Conservation (phyloP, 2,113 vertebrate species). For the Brachyistius frenatus region DNA sequence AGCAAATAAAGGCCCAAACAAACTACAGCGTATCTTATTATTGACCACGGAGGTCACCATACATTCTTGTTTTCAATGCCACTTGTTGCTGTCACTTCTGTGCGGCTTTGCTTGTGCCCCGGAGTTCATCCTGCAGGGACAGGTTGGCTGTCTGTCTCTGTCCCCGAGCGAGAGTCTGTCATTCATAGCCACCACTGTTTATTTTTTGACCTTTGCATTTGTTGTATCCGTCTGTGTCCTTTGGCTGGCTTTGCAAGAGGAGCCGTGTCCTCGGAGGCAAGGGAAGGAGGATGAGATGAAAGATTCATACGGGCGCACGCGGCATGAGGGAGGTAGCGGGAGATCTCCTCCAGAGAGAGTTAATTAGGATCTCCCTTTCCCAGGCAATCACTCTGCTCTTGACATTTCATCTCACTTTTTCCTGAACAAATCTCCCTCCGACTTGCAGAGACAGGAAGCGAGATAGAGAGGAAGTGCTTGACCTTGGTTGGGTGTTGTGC, state of each 20-base stretch:
- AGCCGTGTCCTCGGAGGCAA: constrained; percentile 67
- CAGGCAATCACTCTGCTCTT: constrained; percentile 77
- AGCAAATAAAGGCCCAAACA: constrained; percentile 14
- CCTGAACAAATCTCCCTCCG: constrained; percentile 68
- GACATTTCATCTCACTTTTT: constrained; percentile 80
- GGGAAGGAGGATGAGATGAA: constrained; percentile 68
- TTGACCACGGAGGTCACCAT: neutral
- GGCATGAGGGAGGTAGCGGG: constrained; percentile 54
- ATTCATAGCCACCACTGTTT: constrained; percentile 68
- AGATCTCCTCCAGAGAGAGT: constrained; percentile 75
- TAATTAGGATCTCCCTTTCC: constrained; percentile 79
- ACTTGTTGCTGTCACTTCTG: constrained; percentile 23
- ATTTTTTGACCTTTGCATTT: constrained; percentile 80
- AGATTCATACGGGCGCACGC: constrained; percentile 68
- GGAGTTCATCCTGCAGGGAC: constrained; percentile 35
- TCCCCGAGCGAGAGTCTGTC: constrained; percentile 59
- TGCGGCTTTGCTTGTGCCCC: constrained; percentile 25
- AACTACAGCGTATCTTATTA: neutral
- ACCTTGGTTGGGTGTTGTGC: constrained; percentile 75
- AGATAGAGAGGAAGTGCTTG: constrained; percentile 60
- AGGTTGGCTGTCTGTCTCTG: constrained; percentile 32
- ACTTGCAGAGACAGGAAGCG: constrained; percentile 50
- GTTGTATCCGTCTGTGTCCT: constrained; percentile 68
- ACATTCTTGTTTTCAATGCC: constrained; percentile 11
- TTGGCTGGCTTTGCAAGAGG: constrained; percentile 59